Conservation (phyloP, 1,140 invertebrate genomes). For the Metopolophium dirhodum region DNA sequence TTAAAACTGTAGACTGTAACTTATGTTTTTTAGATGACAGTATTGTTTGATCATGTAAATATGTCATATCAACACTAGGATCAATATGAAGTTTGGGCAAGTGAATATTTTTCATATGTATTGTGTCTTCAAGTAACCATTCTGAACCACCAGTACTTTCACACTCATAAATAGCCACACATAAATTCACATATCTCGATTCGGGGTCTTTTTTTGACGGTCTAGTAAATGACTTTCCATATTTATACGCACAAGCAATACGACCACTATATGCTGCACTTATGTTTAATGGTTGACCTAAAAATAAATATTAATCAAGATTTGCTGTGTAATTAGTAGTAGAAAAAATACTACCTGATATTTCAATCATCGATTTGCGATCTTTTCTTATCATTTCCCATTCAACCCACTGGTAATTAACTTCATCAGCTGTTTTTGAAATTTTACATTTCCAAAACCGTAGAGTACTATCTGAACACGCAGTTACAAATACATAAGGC, state of each 20-base stretch:
- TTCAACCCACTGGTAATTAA: constrained; percentile 81
- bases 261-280: constrained; percentile 96
- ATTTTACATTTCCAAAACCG: constrained; percentile 85
- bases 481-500: constrained; percentile 93
- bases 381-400: constrained; percentile 89
- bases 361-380: constrained; percentile 84
- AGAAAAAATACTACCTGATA: constrained; percentile 69
- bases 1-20: constrained; percentile 61
- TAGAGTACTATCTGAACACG: constrained; percentile 86
- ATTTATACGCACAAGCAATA: constrained; percentile 95
- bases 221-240: constrained; percentile 83
- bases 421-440: constrained; percentile 64
- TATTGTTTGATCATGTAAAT: constrained; percentile 81
- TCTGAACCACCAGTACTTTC: constrained; percentile 97
- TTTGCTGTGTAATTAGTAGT: neutral
- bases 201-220: constrained; percentile 79
- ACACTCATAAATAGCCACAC: constrained; percentile 98
- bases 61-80: constrained; percentile 81
- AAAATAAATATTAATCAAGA: constrained; percentile 56
- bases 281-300: constrained; percentile 87
- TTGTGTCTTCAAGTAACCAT: constrained; percentile 96
- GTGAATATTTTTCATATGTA: constrained; percentile 87
- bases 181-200: constrained; percentile 89
- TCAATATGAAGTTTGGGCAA: constrained; percentile 81
- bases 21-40: constrained; percentile 64